Conservation (phyloP, 2,888 invertebrate genomes). For the Sphaerophoria rueppellii region DNA sequence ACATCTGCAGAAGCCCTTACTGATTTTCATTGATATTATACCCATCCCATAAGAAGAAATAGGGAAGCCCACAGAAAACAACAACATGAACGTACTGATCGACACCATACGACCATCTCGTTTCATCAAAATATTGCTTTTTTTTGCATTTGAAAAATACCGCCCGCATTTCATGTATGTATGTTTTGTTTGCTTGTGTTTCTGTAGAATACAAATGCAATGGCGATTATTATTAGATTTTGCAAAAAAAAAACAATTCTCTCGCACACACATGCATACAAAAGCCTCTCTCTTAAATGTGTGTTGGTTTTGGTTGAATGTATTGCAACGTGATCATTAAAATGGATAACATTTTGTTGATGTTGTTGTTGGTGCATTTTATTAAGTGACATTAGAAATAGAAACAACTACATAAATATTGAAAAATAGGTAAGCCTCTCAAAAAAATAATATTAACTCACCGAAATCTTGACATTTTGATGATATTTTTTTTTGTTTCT, state of each 20-base stretch:
- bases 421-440: neutral
- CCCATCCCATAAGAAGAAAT: neutral
- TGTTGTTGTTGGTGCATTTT: neutral
- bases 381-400: conserved; percentile 54
- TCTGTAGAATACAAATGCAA: conserved; percentile 59
- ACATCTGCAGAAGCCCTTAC: neutral
- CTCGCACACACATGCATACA: conserved; percentile 11
- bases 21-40: neutral
- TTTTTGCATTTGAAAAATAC: conserved; percentile 38
- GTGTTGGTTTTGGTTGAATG: conserved; percentile 27
- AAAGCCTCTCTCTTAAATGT: neutral
- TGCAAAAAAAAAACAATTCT: conserved; percentile 41
- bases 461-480: conserved; percentile 68
- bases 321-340: conserved; percentile 30
- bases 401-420: conserved; percentile 43
- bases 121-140: neutral
- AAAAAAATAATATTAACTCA: conserved; percentile 43
- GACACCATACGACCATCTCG: conserved; percentile 13
- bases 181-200: conserved; percentile 21
- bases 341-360: conserved; percentile 24
- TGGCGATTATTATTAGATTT: conserved; percentile 67
- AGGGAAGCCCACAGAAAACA: conserved; percentile 2
- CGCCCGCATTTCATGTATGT: conserved; percentile 57
- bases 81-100: neutral
- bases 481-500: conserved; percentile 5